A percentile compares a stretch with the other conserved stretches of the same genome.
These are phyloP conservation scores for Scomberomorus guttatus DNA, from an alignment of 2,797 vertebrate species.

Conservation along the genomic window DNA sequence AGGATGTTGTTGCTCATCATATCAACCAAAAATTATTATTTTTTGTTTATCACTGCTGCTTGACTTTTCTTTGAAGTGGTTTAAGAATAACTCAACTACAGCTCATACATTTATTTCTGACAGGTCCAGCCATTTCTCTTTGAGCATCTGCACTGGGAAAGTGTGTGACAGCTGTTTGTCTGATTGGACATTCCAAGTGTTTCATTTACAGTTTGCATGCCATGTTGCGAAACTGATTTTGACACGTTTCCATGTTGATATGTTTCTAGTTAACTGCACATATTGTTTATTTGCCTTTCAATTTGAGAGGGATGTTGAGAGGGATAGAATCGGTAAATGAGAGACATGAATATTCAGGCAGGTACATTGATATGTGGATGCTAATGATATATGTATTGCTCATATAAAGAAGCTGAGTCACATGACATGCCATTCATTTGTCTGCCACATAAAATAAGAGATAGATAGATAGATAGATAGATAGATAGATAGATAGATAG, in stretches of 20 bases:
- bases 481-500: conserved; percentile 15
- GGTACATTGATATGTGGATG: not conserved
- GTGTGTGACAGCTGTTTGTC: conserved; percentile 82
- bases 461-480: not conserved
- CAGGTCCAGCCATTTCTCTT: conserved; percentile 62
- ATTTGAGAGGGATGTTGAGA: conserved; percentile 38
- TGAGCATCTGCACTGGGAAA: conserved; percentile 63
- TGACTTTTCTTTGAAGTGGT: conserved; percentile 43
- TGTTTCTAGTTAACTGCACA: conserved; percentile 75
- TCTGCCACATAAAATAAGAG: not conserved
- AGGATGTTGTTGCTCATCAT: conserved; percentile 42
- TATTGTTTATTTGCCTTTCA: conserved; percentile 73
- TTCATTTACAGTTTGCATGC: conserved; percentile 79
- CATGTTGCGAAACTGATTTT: conserved; percentile 72
- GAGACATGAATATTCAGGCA: conserved; percentile 38
- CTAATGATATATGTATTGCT: conserved; percentile 5
- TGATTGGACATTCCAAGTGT: conserved; percentile 79
- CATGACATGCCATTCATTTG: not conserved
- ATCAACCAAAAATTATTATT: conserved; percentile 8
- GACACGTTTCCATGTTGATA: conserved; percentile 68
- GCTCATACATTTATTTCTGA: conserved; percentile 42
- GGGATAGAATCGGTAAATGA: conserved; percentile 31
- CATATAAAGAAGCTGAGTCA: not conserved
- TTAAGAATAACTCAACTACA: conserved; percentile 39
- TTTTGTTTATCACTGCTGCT: conserved; percentile 29